A percentile compares a stretch with the other conserved stretches of the same genome.
These are phyloP conservation scores for Suncus etruscus DNA, from an alignment of 2,113 vertebrate genomes.

Conservation along the genomic window DNA sequence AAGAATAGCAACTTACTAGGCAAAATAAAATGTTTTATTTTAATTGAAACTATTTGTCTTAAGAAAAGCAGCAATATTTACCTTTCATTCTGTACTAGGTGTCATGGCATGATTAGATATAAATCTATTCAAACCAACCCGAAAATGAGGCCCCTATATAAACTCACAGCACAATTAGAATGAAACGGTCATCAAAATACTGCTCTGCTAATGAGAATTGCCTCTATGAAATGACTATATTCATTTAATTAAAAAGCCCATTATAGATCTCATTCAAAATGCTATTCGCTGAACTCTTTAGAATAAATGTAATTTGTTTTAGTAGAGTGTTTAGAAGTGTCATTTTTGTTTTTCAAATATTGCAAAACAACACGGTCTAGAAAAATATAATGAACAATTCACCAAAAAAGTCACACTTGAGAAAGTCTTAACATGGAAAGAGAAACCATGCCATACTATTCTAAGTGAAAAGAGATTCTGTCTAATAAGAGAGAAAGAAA, in stretches of 20 bases:
- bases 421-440: slow-evolving; percentile 46
- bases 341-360: slow-evolving; percentile 78
- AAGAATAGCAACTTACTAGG: slow-evolving; percentile 9
- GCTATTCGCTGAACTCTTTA: slow-evolving; percentile 84
- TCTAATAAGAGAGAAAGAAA: background rate
- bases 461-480: background rate
- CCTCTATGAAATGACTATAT: slow-evolving; percentile 85
- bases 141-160: slow-evolving; percentile 74
- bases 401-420: slow-evolving; percentile 24
- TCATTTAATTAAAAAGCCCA: slow-evolving; percentile 90
- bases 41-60: slow-evolving; percentile 69
- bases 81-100: slow-evolving; percentile 58
- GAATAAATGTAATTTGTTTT: slow-evolving; percentile 86
- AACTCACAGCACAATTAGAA: slow-evolving; percentile 84
- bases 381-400: slow-evolving; percentile 65
- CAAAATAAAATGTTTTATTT: slow-evolving; percentile 2
- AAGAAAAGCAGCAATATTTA: slow-evolving; percentile 60
- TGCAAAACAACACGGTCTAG: slow-evolving; percentile 76
- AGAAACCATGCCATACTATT: background rate
- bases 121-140: slow-evolving; percentile 85
- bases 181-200: slow-evolving; percentile 85
- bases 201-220: slow-evolving; percentile 86
- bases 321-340: slow-evolving; percentile 75
- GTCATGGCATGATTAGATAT: slow-evolving; percentile 73
- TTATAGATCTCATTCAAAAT: slow-evolving; percentile 85